Evolutionary conservation across 2,113 vertebrate genomes (phyloP), one percentile per base, ranked within the genome.

Genomic region (Psilopogon haemacephalus): DNA sequence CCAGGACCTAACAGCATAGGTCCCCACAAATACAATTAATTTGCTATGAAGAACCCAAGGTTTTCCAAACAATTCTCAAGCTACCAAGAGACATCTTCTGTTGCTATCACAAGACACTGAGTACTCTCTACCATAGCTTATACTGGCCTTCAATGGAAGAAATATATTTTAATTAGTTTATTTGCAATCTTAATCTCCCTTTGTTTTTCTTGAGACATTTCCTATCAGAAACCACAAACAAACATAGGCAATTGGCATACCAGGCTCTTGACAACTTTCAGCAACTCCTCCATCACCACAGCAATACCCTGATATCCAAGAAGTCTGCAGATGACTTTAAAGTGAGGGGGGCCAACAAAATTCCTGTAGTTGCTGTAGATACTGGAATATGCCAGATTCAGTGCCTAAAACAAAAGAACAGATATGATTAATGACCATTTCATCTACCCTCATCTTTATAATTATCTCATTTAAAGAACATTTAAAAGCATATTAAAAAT

Each of bases 241-340:
- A 44, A 44, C 42, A 42, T 42, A 44, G 60, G 59, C 32, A 71
- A 56, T 37, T 54, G 60, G 90, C 97, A 75, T 97, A 99, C 98
- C 98, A 99, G 96, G 92, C 98, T 99, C 96, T 99, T 99, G 83
- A 99, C 98, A 12, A 99, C 98, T 95, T 99, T 99, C 89, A 99
- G 97, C 87, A 99, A 89, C 84, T 99, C 98, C 54, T 99, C 98
- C 98, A 99, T 99, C 86, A 99, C 98, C 63, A 99, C 98, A 4
- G 98, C 98, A 26, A 98, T 98, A 35, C 98, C 98, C 95, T 99
- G 98, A 86, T 99, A 99, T 30, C 98, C 98, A 10, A 99, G 97
- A 58, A 98, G 98, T 74, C 98, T 96, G 95, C 98, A 99, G 94
- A 99, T 98, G 67, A 98, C 98, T 95, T 98, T 98, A 70, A 99